phyloP scores from a whole-genome alignment of 2,113 vertebrate species.

The Rhagologus leucostigma region DNA sequence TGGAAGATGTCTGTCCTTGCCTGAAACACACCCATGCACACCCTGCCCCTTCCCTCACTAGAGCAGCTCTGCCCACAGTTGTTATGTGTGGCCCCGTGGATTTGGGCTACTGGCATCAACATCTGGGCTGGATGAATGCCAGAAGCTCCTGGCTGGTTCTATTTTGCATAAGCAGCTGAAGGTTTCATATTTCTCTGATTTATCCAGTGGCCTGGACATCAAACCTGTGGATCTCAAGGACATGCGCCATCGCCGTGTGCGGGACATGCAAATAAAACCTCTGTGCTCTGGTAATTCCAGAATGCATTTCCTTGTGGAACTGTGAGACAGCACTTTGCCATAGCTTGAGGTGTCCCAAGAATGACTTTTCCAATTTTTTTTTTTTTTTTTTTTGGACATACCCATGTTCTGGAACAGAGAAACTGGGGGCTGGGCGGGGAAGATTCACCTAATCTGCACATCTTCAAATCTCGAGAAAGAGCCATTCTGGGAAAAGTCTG shows the following conservation, averaged over 20 bases:
- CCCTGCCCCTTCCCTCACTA: neutral
- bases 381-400: neutral
- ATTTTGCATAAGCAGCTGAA: neutral
- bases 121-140: neutral
- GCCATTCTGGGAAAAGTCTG: neutral
- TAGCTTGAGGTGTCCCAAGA: neutral
- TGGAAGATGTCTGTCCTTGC: neutral
- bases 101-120: neutral
- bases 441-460: neutral
- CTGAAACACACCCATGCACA: neutral
- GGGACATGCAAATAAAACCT: neutral
- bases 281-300: neutral
- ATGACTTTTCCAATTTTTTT: neutral
- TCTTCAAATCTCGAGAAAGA: neutral
- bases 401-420: neutral
- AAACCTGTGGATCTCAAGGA: neutral
- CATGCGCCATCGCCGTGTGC: neutral
- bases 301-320: neutral
- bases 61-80: neutral
- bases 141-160: neutral
- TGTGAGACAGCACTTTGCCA: neutral
- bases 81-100: neutral
- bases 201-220: neutral
- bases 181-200: neutral
- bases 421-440: neutral